These are phyloP conservation scores for Synergus umbraculus DNA, from an alignment of 2,888 invertebrate genomes.

Conservation along the genomic window DNA sequence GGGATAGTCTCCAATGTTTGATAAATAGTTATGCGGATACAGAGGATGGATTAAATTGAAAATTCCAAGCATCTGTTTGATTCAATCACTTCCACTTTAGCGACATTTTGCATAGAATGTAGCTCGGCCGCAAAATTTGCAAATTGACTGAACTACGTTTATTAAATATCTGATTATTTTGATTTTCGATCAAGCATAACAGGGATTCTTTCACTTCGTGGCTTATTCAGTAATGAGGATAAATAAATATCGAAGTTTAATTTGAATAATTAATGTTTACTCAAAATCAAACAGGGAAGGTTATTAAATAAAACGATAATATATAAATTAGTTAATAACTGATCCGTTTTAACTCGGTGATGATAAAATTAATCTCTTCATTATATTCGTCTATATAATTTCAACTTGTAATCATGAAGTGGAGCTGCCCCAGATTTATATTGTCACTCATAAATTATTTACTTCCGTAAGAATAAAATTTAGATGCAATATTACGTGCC, in stretches of 20 bases:
- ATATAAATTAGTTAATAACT: neutral
- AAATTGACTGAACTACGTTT: neutral
- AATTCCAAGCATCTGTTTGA: neutral
- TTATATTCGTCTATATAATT: no score
- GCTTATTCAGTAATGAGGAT: neutral
- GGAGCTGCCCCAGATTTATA: no score
- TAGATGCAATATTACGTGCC: no score
- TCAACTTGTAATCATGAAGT: no score
- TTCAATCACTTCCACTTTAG: constrained; percentile 16
- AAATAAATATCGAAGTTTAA: neutral
- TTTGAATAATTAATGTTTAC: neutral
- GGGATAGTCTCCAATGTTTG: neutral
- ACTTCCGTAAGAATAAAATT: no score
- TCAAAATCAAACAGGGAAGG: neutral
- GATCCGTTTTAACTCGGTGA: no score
- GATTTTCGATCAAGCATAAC: neutral
- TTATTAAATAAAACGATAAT: neutral
- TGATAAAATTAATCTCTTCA: no score
- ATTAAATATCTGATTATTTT: neutral
- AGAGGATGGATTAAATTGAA: neutral
- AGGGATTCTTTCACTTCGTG: neutral
- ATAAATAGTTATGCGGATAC: neutral
- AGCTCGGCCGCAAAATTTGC: neutral
- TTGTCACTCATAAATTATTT: no score
- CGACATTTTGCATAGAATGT: neutral